Evolutionary conservation across 2,113 vertebrate genomes (phyloP), one percentile per base, ranked within the genome.

Genomic region (Heliornis fulica): DNA sequence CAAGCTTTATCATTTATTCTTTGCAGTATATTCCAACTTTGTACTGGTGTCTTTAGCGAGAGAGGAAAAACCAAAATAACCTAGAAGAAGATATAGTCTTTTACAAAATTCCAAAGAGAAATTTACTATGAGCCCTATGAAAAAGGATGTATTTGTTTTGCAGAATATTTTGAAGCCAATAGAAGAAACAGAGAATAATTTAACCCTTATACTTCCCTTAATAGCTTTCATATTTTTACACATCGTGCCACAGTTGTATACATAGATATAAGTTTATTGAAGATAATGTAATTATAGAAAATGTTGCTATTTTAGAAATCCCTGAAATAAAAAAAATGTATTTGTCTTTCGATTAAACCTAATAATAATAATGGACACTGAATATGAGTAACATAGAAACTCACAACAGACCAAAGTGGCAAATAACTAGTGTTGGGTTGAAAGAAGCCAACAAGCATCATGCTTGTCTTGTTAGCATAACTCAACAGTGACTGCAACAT

Each of bases 211-310:
- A 91, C 85, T 97, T 97, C 96, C 89, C 94, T 97, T 96, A 93
- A 97, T 96, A 97, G 97, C 92, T 83, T 96, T 97, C 97, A 97
- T 98, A 96, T 93, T 98, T 97, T 98, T 98, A 96, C 94, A 98
- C 96, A 93, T 86, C 19, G 64, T 97, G 96, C 97, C 97, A 98
- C 98, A 98, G 87, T 98, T 96, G 89, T 98, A 97, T 98, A 98
- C 98, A 97, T 97, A 98, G 94, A 98, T 94, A 97, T 68, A 97
- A 97, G 97, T 96, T 98, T 98, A 98, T 97, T 97, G 96, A 97
- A 98, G 96, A 96, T 96, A 95, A 79, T 98, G 93, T 98, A 98
- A 97, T 95, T 96, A 96, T 98, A 98, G 95, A 97, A 90, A 96
- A 97, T 91, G 95, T 96, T 96, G 80, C 97, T 98, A 98, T 97